Base-by-base conservation (phyloP, 2,888 invertebrate genomes). In the Choreutis nemorana region DNA sequence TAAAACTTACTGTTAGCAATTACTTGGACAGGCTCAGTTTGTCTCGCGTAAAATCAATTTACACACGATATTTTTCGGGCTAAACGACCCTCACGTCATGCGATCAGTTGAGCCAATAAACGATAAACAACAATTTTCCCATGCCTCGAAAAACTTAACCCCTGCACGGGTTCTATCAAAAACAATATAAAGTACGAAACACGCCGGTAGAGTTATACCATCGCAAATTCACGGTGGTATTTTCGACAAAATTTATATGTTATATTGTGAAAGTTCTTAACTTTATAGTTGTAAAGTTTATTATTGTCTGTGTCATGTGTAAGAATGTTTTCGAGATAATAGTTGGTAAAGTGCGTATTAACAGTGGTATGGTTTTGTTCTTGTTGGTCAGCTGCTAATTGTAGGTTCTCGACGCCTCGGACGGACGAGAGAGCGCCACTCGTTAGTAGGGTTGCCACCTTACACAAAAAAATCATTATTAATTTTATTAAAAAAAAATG, bases 381-480 rank as follows among this genome's bases (percentile, higher is more conserved):
- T 68, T 70, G 63, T 55, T 26, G 26, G 14, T 23, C 23, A 45
- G 48, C 50, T 49, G 57, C 68, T 78, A 78, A 78, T 78, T 78
- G 75, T 68, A 73, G 77, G 75, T 63, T 71, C 70, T 67, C 75
- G 64, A 71, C 75, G 75, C 75, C 70, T 72, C 55, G 55, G 45
- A 52, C 51, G 56, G 55, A 50, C 53, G 51, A 57, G 50, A 46
- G 15, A 26, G 15, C 18, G n/a, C n/a, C 45, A 45, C 41, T 58
- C 48, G 51, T 54, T 49, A 39, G 39, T 53, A 71, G 72, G 72
- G 72, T 35, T 71, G 61, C 23, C 41, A n/a, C 26, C 10, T 13
- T n/a, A 23, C n/a, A n/a, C n/a, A n/a, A n/a, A n/a, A n/a, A n/a
- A n/a, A n/a, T n/a, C n/a, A n/a, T n/a, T n/a, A n/a, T n/a, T n/a